phyloP scores from a whole-genome alignment of 1,140 invertebrate species.

The Drosophila funebris region DNA sequence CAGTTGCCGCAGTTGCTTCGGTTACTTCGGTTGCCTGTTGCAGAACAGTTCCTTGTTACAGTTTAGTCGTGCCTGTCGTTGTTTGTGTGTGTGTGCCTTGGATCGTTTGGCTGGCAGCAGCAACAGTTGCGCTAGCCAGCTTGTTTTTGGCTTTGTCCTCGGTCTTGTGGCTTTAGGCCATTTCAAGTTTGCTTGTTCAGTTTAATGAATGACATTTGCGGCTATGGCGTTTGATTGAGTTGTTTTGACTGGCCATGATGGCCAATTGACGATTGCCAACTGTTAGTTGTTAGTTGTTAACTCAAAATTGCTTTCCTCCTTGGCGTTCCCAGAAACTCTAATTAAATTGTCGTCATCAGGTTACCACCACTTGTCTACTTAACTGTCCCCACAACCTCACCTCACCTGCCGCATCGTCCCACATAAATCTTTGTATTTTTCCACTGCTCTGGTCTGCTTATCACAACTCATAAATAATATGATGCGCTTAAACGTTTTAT shows the following conservation, averaged over 20 bases:
- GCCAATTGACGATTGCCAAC: constrained; percentile 58
- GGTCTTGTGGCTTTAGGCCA: constrained; percentile 47
- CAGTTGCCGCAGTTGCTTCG: constrained; percentile 12
- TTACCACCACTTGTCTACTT: not conserved
- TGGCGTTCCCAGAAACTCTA: constrained; percentile 13
- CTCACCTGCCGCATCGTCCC: constrained; percentile 10
- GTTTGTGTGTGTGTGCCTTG: too few species aligned
- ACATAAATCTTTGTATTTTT: constrained; percentile 38
- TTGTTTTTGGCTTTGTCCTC: constrained; percentile 43
- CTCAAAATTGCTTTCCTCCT: constrained; percentile 3
- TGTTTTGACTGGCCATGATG: constrained; percentile 75
- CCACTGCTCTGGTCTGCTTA: constrained; percentile 53
- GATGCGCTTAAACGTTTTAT: constrained; percentile 80
- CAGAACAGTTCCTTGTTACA: constrained; percentile 79
- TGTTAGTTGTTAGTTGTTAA: constrained; percentile 22
- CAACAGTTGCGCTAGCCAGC: constrained; percentile 31
- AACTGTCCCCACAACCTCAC: not conserved
- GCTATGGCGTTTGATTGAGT: constrained; percentile 73
- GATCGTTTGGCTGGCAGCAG: constrained; percentile 8
- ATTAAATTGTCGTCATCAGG: constrained; percentile 15
- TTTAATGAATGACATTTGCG: constrained; percentile 78
- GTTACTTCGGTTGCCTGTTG: constrained; percentile 2
- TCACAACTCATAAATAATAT: constrained; percentile 68
- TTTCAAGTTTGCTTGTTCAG: constrained; percentile 52
- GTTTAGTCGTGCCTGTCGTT: constrained; percentile 69